Conservation (phyloP, 1,140 invertebrate species). For the Drosophila melanica region DNA sequence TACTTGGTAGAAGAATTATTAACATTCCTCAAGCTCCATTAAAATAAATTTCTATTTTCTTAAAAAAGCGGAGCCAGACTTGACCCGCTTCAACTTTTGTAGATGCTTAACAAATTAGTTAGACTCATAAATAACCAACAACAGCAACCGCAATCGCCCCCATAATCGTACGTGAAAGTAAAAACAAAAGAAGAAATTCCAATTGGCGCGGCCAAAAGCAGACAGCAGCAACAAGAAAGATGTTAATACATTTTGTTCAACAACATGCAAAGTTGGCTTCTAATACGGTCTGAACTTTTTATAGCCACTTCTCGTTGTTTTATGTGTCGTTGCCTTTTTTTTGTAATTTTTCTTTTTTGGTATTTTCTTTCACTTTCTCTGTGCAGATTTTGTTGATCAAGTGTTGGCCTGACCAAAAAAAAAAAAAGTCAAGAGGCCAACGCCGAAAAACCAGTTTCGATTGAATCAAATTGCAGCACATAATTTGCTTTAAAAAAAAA, state of each 20-base stretch:
- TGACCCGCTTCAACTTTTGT: conserved; percentile 63
- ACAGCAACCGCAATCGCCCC: conserved; percentile 47
- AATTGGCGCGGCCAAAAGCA: conserved; percentile 47
- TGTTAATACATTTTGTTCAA: conserved; percentile 55
- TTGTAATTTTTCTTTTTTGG: conserved; percentile 31
- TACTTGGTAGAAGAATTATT: neutral
- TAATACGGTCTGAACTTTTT: conserved; percentile 81
- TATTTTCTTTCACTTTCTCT: conserved; percentile 81
- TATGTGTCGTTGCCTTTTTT: conserved; percentile 34
- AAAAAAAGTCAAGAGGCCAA: conserved; percentile 41
- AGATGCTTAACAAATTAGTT: conserved; percentile 72
- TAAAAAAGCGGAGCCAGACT: conserved; percentile 30
- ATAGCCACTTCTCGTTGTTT: conserved; percentile 62
- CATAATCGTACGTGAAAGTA: conserved; percentile 70
- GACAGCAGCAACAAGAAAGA: conserved; percentile 40
- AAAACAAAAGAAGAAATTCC: conserved; percentile 75
- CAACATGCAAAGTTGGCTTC: conserved; percentile 74
- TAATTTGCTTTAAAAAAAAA: conserved; percentile 57
- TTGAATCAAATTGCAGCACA: conserved; percentile 76
- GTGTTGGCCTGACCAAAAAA: conserved; percentile 58
- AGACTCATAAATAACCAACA: conserved; percentile 65
- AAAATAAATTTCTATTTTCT: conserved; percentile 64
- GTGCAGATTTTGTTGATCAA: conserved; percentile 78
- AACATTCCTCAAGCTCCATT: conserved; percentile 31
- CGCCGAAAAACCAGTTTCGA: conserved; percentile 68